phyloP scores from a whole-genome alignment of 2,888 invertebrate species.

The Caenorhabditis drosophilae region DNA sequence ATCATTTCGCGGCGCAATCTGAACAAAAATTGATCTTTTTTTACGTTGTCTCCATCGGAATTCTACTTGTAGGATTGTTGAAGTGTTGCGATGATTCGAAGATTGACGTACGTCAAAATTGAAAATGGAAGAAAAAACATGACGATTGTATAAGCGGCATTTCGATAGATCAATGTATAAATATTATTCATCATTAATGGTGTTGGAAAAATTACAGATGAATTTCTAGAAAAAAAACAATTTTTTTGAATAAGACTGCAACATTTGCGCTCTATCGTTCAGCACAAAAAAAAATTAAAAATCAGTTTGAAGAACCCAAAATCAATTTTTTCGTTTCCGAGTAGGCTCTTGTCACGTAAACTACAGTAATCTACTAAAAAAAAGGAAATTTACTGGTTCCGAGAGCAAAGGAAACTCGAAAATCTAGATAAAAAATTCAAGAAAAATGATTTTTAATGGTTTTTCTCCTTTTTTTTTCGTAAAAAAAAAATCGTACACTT shows the following conservation, averaged over 20 bases:
- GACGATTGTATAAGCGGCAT: slow-evolving; percentile 55
- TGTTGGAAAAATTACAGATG: slow-evolving; percentile 51
- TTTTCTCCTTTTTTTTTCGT: slow-evolving; percentile 1
- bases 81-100: slow-evolving; percentile 53
- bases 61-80: slow-evolving; percentile 46
- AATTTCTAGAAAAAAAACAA: too few species aligned
- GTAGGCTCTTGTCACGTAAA: too few species aligned
- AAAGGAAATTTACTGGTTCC: too few species aligned
- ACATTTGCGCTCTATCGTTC: too few species aligned
- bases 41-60: not conserved
- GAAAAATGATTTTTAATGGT: too few species aligned
- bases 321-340: too few species aligned
- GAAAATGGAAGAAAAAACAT: slow-evolving; percentile 64
- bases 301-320: too few species aligned
- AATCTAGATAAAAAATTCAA: too few species aligned
- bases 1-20: slow-evolving; percentile 36
- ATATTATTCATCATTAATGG: slow-evolving; percentile 44
- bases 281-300: too few species aligned
- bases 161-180: slow-evolving; percentile 55
- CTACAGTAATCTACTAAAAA: too few species aligned
- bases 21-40: slow-evolving; percentile 4
- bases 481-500: slow-evolving; percentile 8
- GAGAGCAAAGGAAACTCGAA: too few species aligned
- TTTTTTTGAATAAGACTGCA: too few species aligned
- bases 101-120: slow-evolving; percentile 54